phyloP scores from a whole-genome alignment of 2,113 vertebrate species.

The Silurus meridionalis region DNA sequence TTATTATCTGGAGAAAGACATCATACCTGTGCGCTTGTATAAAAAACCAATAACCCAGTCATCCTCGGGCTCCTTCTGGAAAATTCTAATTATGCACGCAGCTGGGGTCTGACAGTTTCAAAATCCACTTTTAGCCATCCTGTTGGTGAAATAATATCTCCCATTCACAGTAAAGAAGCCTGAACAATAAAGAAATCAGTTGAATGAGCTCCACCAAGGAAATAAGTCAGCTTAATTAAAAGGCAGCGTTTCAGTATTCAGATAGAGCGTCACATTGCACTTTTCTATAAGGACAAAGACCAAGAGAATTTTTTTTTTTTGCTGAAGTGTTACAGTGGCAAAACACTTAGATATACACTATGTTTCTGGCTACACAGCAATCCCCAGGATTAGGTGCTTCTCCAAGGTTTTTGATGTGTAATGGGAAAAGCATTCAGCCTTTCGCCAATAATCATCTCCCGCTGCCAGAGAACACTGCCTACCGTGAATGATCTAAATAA shows the following conservation, averaged over 20 bases:
- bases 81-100: conserved; percentile 25
- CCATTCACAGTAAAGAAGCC: background rate
- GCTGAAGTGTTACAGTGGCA: conserved; percentile 22
- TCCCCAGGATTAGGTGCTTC: conserved; percentile 36
- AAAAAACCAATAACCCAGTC: conserved; percentile 22
- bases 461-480: conserved; percentile 26
- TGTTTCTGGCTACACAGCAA: conserved; percentile 31
- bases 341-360: conserved; percentile 39
- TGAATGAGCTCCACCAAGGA: background rate
- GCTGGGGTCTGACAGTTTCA: background rate
- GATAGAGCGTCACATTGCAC: conserved; percentile 28
- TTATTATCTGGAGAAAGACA: conserved; percentile 18
- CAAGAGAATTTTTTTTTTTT: conserved; percentile 18
- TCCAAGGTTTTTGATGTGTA: conserved; percentile 44
- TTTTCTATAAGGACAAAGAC: conserved; percentile 1
- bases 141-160: background rate
- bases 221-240: conserved; percentile 1
- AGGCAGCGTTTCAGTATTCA: conserved; percentile 2
- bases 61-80: conserved; percentile 3
- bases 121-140: conserved; percentile 2
- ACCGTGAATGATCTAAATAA: conserved; percentile 19
- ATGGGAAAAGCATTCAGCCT: conserved; percentile 36
- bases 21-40: background rate
- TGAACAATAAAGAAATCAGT: background rate
- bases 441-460: conserved; percentile 24